A percentile compares a stretch with the other conserved stretches of the same genome.
These are phyloP conservation scores for Mionectes macconnelli DNA, from an alignment of 2,113 vertebrate genomes.

Conservation along the genomic window DNA sequence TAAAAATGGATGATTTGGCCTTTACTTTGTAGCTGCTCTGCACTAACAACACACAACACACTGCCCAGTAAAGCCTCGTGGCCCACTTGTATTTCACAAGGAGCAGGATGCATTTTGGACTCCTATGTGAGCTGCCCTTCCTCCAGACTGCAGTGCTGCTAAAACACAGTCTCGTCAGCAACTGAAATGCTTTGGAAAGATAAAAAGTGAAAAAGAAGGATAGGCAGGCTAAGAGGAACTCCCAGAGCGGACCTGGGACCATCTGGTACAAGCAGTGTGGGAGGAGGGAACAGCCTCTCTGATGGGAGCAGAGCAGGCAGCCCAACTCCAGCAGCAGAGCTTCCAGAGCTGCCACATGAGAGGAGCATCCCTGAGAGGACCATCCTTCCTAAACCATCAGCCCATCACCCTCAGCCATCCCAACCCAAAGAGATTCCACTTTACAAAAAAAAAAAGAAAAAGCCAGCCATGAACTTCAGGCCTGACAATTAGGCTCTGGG, in stretches of 20 bases:
- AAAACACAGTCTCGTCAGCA: neutral
- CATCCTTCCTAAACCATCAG: neutral
- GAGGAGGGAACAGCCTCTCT: neutral
- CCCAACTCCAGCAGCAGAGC: neutral
- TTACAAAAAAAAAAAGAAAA: neutral
- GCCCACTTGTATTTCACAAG: neutral
- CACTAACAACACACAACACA: neutral
- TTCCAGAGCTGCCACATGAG: neutral
- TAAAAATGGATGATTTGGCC: neutral
- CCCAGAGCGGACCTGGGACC: neutral
- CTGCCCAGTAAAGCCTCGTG: neutral
- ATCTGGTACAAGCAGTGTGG: fast-evolving
- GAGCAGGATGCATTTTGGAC: fast-evolving
- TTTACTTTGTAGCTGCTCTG: neutral
- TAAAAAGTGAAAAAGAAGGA: neutral
- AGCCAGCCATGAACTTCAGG: neutral
- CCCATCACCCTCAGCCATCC: neutral
- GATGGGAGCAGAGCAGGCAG: neutral
- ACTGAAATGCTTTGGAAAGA: neutral
- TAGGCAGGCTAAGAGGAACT: neutral
- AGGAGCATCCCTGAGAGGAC: neutral
- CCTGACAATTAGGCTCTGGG: neutral
- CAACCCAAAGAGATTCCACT: neutral
- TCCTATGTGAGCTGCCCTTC: neutral
- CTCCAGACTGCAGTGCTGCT: neutral